These are phyloP conservation scores for Netelia virgata DNA, from an alignment of 2,888 invertebrate species.

Conservation along the genomic window DNA sequence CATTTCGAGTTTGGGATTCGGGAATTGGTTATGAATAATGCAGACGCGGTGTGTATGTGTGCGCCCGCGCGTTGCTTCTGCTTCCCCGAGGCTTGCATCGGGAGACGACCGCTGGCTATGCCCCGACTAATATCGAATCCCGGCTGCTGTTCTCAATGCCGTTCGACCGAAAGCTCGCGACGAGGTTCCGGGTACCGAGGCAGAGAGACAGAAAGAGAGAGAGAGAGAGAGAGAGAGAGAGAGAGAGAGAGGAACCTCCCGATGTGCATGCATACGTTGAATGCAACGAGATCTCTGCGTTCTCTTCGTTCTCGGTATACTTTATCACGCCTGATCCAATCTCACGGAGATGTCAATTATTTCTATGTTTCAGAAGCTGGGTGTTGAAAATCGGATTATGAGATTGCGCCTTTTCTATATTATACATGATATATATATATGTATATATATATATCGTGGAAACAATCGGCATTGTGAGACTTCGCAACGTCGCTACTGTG, in stretches of 20 bases:
- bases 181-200: conserved; percentile 67
- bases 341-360: conserved; percentile 67
- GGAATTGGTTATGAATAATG: conserved; percentile 84
- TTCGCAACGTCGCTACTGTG: background rate
- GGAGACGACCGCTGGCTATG: conserved; percentile 66
- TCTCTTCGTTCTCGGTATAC: conserved; percentile 52
- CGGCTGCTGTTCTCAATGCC: conserved; percentile 56
- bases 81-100: conserved; percentile 68
- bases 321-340: conserved; percentile 68
- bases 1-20: conserved; percentile 82
- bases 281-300: conserved; percentile 43
- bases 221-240: background rate
- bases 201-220: background rate
- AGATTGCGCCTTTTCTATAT: background rate
- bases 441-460: background rate
- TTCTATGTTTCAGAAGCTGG: conserved; percentile 51
- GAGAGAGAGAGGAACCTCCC: conserved; percentile 35
- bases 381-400: conserved; percentile 44
- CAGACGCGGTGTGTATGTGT: conserved; percentile 71
- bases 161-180: conserved; percentile 49
- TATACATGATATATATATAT: too few species aligned
- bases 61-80: conserved; percentile 66
- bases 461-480: background rate
- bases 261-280: conserved; percentile 56
- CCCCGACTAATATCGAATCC: conserved; percentile 67